Conservation (phyloP, 2,888 invertebrate species). For the Xanthia togata region DNA sequence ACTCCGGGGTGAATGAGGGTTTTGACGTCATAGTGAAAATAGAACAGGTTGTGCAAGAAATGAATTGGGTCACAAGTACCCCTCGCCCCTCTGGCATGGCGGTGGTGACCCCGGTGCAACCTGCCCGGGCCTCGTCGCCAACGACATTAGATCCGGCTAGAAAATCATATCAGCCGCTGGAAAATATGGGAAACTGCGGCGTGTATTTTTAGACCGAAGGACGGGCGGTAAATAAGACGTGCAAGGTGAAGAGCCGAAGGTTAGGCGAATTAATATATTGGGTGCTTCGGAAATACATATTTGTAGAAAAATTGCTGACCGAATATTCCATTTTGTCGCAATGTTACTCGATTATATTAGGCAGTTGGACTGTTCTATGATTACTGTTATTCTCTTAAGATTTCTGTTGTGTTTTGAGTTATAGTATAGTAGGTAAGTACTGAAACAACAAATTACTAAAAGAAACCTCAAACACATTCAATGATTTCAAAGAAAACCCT, state of each 20-base stretch:
- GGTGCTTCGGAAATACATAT: slow-evolving; percentile 27
- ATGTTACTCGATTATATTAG: background rate
- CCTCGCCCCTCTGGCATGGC: slow-evolving; percentile 70
- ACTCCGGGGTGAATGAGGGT: slow-evolving; percentile 85
- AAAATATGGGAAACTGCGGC: slow-evolving; percentile 62
- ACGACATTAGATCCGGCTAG: slow-evolving; percentile 64
- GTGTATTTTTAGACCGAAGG: slow-evolving; percentile 75
- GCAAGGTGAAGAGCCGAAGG: slow-evolving; percentile 65
- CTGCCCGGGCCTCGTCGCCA: slow-evolving; percentile 65
- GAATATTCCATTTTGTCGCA: background rate
- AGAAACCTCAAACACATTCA: background rate
- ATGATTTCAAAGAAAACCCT: background rate
- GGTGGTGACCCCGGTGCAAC: slow-evolving; percentile 63
- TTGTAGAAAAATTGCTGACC: slow-evolving; percentile 9
- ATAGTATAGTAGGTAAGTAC: no score
- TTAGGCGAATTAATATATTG: slow-evolving; percentile 46
- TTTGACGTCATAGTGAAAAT: slow-evolving; percentile 88
- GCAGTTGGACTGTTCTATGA: background rate
- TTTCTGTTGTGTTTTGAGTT: background rate
- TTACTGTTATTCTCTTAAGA: background rate
- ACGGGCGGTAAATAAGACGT: slow-evolving; percentile 60
- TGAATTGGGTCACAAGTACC: slow-evolving; percentile 82
- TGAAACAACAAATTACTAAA: background rate
- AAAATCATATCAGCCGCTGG: slow-evolving; percentile 67
- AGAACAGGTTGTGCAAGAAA: slow-evolving; percentile 84